A percentile compares a stretch with the other conserved stretches of the same genome.
Conservation (phyloP, 2,797 vertebrate genomes). For the Pygocentrus nattereri region DNA sequence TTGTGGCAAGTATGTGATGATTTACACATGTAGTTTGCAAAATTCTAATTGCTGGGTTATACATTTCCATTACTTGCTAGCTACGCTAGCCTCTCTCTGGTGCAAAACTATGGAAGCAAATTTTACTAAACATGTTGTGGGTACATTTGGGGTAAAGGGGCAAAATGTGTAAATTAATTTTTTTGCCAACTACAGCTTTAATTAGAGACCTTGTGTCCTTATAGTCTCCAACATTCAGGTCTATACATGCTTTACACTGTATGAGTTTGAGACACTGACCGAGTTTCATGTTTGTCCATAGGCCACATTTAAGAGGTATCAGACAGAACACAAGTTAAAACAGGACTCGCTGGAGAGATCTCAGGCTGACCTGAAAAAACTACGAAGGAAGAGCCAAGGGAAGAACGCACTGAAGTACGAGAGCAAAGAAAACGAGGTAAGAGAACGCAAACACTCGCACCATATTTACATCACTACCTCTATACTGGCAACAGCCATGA, state of each 20-base stretch:
- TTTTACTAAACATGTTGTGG: too few relatives aligned
- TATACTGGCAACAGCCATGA: background rate
- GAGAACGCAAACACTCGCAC: background rate
- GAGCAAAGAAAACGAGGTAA: conserved; percentile 92
- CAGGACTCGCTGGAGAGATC: conserved; percentile 93
- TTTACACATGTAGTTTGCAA: too few relatives aligned
- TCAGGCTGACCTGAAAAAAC: conserved; percentile 94
- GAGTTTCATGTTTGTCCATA: conserved; percentile 62
- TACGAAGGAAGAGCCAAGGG: conserved; percentile 95
- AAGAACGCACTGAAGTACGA: conserved; percentile 93
- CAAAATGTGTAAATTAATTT: background rate
- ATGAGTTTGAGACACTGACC: background rate
- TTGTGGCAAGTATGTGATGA: too few relatives aligned
- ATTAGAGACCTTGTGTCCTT: background rate
- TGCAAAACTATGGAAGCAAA: background rate
- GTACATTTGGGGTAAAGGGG: background rate
- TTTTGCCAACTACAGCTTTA: background rate
- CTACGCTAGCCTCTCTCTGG: background rate
- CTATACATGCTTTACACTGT: background rate
- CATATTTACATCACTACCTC: background rate
- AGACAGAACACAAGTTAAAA: conserved; percentile 91
- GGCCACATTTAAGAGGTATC: conserved; percentile 95
- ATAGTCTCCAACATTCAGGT: background rate
- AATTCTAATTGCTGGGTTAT: too few relatives aligned
- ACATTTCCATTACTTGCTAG: too few relatives aligned